phyloP scores from a whole-genome alignment of 2,888 invertebrate species.

The Ormyrus pomaceus region DNA sequence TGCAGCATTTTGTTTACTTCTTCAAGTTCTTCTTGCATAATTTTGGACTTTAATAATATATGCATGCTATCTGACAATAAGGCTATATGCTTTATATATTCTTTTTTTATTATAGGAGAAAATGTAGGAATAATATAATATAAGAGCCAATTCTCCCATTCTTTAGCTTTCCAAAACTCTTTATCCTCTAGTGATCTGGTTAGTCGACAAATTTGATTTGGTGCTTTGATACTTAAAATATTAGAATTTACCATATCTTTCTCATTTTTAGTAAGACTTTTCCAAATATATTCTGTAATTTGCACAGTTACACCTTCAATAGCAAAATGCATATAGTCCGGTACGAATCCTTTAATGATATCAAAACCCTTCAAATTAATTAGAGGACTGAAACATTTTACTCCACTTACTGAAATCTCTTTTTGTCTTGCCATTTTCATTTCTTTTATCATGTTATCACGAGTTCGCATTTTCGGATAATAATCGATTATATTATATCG shows the following conservation, averaged over 20 bases:
- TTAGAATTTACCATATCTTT: neutral
- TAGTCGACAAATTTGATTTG: constrained; percentile 36
- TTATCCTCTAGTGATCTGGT: constrained; percentile 26
- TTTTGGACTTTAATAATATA: neutral
- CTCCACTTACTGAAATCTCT: no score
- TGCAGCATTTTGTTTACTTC: neutral
- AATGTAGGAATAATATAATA: constrained; percentile 53
- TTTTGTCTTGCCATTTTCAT: no score
- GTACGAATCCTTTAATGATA: neutral
- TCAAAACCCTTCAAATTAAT: no score
- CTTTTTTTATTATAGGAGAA: neutral
- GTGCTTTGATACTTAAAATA: neutral
- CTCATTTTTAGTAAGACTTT: no score
- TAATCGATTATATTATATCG: no score
- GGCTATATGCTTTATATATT: neutral
- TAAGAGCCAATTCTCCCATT: constrained; percentile 55
- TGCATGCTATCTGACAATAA: neutral
- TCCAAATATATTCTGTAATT: no score
- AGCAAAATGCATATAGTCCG: neutral
- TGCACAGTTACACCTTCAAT: neutral
- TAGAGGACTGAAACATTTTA: no score
- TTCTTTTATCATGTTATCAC: no score
- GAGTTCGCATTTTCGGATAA: no score
- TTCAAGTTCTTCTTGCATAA: neutral
- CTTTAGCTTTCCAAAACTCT: constrained; percentile 50